Percentiles rank a stretch among this genome's conserved stretches.
These are phyloP conservation scores for Cantharis rufa DNA, from an alignment of 2,888 invertebrate genomes.

Conservation along the genomic window DNA sequence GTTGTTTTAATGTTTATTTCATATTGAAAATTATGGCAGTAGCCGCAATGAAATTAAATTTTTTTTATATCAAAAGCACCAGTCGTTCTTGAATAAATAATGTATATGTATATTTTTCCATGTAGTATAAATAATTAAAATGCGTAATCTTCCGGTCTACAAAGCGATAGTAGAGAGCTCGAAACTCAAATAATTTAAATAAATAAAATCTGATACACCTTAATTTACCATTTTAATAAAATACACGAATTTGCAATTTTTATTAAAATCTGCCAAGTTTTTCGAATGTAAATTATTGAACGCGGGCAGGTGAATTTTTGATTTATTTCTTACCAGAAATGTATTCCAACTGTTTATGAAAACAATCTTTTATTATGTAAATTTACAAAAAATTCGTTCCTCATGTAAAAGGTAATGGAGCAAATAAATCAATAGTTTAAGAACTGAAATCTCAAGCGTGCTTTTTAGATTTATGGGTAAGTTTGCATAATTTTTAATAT, in stretches of 20 bases:
- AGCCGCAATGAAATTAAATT: not conserved
- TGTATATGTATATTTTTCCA: not conserved
- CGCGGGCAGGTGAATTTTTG: not conserved
- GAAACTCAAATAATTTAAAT: not conserved
- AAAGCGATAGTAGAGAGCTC: not conserved
- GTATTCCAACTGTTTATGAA: not conserved
- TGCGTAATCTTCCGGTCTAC: not conserved
- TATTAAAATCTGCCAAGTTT: not conserved
- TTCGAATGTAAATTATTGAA: not conserved
- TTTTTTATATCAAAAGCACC: not conserved
- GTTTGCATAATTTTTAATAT: not conserved
- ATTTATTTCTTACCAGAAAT: not conserved
- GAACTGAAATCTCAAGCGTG: not conserved
- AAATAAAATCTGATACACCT: not conserved
- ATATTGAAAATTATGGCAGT: not conserved
- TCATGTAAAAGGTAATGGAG: conserved; percentile 2
- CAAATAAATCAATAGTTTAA: conserved; percentile 2
- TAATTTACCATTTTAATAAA: not conserved
- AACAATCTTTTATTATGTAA: conserved; percentile 3
- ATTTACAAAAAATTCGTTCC: conserved; percentile 1
- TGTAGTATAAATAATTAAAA: not conserved
- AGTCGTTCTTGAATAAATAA: not conserved
- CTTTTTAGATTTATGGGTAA: not conserved
- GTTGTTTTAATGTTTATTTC: conserved; percentile 24
- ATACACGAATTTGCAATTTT: not conserved